These are phyloP conservation scores for Lithodes maja DNA, from an alignment of 2,888 invertebrate genomes.

Conservation along the genomic window DNA sequence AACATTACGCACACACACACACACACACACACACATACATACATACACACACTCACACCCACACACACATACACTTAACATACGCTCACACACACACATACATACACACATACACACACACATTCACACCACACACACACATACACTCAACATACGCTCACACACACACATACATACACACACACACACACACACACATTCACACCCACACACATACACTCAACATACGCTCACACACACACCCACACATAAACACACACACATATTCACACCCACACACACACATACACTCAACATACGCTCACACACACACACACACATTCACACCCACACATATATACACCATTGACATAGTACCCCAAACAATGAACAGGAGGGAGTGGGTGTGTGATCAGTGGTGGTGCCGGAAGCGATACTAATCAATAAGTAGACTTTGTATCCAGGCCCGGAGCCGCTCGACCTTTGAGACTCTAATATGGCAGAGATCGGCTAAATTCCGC, in stretches of 20 bases:
- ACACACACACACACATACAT: constrained; percentile 21
- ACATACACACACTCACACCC: background rate
- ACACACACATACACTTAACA: constrained; percentile 7
- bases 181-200: background rate
- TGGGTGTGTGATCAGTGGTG: no score
- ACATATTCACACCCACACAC: background rate
- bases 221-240: background rate
- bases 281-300: background rate
- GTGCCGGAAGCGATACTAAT: no score
- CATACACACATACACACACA: background rate
- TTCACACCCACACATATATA: background rate
- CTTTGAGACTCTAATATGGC: no score
- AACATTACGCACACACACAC: constrained; percentile 4
- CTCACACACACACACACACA: background rate
- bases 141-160: background rate
- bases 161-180: background rate
- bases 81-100: constrained; percentile 1
- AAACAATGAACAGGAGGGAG: no score
- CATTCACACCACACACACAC: constrained; percentile 9
- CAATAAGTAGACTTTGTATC: no score
- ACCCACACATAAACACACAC: background rate
- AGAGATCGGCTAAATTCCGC: no score
- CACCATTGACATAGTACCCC: no score
- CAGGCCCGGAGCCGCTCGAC: no score
- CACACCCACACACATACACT: background rate